Percentiles rank a stretch among this genome's conserved stretches.
phyloP scores from a whole-genome alignment of 2,888 invertebrate genomes.

The Sceliomorpha sp. region DNA sequence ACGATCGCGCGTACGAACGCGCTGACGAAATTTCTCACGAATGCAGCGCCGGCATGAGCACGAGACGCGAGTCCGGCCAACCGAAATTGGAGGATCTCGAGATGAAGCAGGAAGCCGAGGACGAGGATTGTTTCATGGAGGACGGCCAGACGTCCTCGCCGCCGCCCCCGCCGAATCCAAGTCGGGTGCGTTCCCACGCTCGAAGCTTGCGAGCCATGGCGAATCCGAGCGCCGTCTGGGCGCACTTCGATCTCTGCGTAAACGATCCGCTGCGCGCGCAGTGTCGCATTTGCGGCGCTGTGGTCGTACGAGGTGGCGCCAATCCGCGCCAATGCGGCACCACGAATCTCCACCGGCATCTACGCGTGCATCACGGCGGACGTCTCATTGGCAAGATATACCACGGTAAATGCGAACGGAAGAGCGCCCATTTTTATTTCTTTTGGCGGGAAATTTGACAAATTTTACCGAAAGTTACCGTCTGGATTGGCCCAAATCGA shows the following conservation, averaged over 20 bases:
- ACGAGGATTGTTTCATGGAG: slow-evolving; percentile 71
- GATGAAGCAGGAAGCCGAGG: slow-evolving; percentile 76
- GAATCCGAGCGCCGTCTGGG: slow-evolving; percentile 79
- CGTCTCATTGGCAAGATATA: slow-evolving; percentile 77
- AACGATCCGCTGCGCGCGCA: slow-evolving; percentile 77
- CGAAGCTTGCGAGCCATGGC: slow-evolving; percentile 77
- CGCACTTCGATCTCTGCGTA: slow-evolving; percentile 76
- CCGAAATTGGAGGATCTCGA: slow-evolving; percentile 57
- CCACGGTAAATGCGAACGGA: slow-evolving; percentile 68
- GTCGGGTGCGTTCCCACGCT: slow-evolving; percentile 75
- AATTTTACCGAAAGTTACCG: no score
- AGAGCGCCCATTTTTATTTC: neutral
- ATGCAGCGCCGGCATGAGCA: no score
- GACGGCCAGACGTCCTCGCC: no score
- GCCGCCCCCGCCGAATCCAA: slow-evolving; percentile 49
- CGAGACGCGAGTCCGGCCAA: slow-evolving; percentile 25
- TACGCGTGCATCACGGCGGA: slow-evolving; percentile 78
- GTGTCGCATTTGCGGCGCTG: slow-evolving; percentile 77
- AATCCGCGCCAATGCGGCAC: slow-evolving; percentile 79
- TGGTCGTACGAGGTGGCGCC: slow-evolving; percentile 77
- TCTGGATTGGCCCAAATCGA: no score
- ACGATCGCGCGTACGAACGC: no score
- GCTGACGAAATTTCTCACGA: no score
- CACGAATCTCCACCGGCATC: slow-evolving; percentile 77
- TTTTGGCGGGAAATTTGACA: no score